These are phyloP conservation scores for Falco biarmicus DNA, from an alignment of 2,797 vertebrate species.

Conservation along the genomic window DNA sequence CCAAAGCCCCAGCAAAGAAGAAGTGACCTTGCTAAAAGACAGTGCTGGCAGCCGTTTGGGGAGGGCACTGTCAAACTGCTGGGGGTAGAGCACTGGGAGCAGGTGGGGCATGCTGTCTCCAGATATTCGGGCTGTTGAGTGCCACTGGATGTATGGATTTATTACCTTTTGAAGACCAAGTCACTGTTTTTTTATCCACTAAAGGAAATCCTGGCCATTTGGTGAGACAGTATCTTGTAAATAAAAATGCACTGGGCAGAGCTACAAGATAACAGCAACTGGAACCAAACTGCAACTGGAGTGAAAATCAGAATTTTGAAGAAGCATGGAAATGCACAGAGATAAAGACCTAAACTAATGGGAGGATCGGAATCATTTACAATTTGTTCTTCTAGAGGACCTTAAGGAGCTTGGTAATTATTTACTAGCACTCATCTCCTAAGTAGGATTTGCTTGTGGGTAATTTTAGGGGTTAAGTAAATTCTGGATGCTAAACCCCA, in stretches of 20 bases:
- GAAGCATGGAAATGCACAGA: not conserved
- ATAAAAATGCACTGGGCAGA: not conserved
- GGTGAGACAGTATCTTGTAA: not conserved
- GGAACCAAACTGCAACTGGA: accelerated
- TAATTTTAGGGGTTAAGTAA: not conserved
- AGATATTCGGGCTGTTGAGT: not conserved
- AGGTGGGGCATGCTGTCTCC: not conserved
- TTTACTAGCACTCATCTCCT: not conserved
- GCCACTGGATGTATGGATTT: not conserved
- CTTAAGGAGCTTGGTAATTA: not conserved
- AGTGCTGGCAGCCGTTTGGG: accelerated
- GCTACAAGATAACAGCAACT: not conserved
- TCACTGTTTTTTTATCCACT: not conserved
- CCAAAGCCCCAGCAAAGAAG: constrained; percentile 60
- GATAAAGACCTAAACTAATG: not conserved
- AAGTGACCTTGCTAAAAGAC: constrained; percentile 1
- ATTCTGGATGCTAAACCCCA: not conserved
- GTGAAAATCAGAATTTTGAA: not conserved
- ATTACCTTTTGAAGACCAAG: not conserved
- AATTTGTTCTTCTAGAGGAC: not conserved
- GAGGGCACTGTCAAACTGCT: not conserved
- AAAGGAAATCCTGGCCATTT: not conserved
- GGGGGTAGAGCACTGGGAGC: not conserved
- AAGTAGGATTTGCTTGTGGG: not conserved
- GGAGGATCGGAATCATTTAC: not conserved